These are phyloP conservation scores for Troides aeacus DNA, from an alignment of 2,888 invertebrate genomes.

Conservation along the genomic window DNA sequence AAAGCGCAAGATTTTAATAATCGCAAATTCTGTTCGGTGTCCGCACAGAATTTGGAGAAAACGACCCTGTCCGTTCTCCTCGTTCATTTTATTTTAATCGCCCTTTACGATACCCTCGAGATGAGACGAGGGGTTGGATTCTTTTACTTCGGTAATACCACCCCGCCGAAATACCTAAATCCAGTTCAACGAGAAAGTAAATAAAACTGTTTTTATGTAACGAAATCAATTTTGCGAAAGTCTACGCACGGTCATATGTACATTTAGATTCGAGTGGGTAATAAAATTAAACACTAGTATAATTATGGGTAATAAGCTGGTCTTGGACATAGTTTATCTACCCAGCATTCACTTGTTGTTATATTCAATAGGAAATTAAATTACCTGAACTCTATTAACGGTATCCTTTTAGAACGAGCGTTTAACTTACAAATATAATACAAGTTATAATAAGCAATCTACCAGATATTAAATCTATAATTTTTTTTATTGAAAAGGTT, in stretches of 20 bases:
- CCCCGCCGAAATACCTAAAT: neutral
- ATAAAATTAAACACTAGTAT: neutral
- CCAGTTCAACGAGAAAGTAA: neutral
- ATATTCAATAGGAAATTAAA: too few relatives aligned
- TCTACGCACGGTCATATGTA: neutral
- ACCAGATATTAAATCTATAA: neutral
- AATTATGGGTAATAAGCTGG: too few relatives aligned
- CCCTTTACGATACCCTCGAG: neutral
- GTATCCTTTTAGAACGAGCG: neutral
- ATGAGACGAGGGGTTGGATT: neutral
- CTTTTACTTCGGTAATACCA: neutral
- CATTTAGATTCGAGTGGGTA: neutral
- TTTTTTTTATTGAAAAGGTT: too few relatives aligned
- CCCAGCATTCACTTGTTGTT: too few relatives aligned
- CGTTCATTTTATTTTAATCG: conserved; percentile 4
- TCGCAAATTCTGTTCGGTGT: neutral
- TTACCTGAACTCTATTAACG: too few relatives aligned
- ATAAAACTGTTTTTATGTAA: conserved; percentile 2
- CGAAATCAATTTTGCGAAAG: neutral
- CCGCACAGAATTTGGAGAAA: neutral
- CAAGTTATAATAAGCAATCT: neutral
- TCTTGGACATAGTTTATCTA: too few relatives aligned
- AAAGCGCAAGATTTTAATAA: neutral
- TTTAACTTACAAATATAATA: neutral
- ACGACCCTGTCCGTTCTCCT: neutral